Conservation (phyloP, 2,888 invertebrate genomes). For the Platynereis dumerilii region DNA sequence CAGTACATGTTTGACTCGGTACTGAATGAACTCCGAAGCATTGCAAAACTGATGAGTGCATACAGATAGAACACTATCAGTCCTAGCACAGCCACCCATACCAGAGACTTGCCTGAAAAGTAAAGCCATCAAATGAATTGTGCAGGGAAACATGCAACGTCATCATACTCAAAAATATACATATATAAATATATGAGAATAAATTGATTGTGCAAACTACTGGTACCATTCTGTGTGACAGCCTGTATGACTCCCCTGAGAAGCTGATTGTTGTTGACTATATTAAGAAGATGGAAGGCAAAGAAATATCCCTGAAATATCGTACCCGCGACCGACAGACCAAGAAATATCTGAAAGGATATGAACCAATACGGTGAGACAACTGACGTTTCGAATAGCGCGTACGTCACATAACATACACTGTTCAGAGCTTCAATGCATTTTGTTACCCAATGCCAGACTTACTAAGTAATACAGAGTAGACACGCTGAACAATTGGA, state of each 20-base stretch:
- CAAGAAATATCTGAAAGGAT: constrained; percentile 40
- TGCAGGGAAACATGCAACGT: too few relatives aligned
- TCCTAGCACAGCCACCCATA: constrained; percentile 63
- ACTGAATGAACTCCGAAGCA: constrained; percentile 50
- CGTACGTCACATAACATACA: too few relatives aligned
- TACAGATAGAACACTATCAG: constrained; percentile 63
- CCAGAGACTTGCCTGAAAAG: constrained; percentile 56
- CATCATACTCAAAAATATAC: too few relatives aligned
- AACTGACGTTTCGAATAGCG: not conserved
- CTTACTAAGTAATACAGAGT: constrained; percentile 44
- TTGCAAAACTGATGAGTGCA: constrained; percentile 61
- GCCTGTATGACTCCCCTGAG: constrained; percentile 49
- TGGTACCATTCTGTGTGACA: constrained; percentile 53
- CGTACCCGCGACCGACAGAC: constrained; percentile 44
- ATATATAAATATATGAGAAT: too few relatives aligned
- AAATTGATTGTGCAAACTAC: constrained; percentile 1
- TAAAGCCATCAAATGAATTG: not conserved
- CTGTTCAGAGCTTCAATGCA: not conserved
- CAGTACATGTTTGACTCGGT: constrained; percentile 43
- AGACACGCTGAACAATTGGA: constrained; percentile 41
- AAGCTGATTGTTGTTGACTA: constrained; percentile 52
- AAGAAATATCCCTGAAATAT: constrained; percentile 48
- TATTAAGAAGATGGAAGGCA: constrained; percentile 50
- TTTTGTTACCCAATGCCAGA: not conserved
- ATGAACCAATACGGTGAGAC: too few relatives aligned